These are phyloP conservation scores for Trypoxylus dichotomus DNA, from an alignment of 1,140 invertebrate genomes.

Conservation along the genomic window DNA sequence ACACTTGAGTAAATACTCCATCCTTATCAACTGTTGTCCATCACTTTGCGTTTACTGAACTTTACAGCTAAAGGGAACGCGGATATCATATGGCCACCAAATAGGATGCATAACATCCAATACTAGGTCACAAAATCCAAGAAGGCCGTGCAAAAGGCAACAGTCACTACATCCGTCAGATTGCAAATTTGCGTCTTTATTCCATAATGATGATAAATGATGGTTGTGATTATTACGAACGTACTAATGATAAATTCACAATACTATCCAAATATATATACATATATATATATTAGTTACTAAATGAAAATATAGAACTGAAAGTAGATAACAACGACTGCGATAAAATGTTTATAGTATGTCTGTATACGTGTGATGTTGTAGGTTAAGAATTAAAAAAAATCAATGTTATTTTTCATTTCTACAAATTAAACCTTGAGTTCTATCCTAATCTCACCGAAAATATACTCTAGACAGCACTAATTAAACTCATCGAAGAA, in stretches of 20 bases:
- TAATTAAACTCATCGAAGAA: too few species aligned
- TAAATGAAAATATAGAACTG: conserved; percentile 2
- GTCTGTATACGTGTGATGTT: neutral
- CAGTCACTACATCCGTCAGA: neutral
- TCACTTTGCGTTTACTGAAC: neutral
- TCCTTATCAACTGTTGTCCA: neutral
- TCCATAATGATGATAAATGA: neutral
- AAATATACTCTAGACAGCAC: too few species aligned
- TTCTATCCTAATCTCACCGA: too few species aligned
- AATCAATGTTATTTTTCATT: too few species aligned
- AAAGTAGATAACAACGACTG: neutral
- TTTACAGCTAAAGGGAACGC: neutral
- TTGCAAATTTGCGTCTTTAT: neutral
- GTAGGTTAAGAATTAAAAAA: too few species aligned
- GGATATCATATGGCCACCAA: neutral
- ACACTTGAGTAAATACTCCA: conserved; percentile 1
- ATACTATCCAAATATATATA: neutral
- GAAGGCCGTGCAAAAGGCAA: neutral
- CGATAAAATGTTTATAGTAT: neutral
- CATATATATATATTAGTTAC: neutral
- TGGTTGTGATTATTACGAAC: neutral
- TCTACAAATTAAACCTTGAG: too few species aligned
- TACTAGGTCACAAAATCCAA: neutral
- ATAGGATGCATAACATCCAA: neutral
- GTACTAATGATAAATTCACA: neutral